phyloP scores from a whole-genome alignment of 2,888 invertebrate genomes.

The Caradrina kadenii region DNA sequence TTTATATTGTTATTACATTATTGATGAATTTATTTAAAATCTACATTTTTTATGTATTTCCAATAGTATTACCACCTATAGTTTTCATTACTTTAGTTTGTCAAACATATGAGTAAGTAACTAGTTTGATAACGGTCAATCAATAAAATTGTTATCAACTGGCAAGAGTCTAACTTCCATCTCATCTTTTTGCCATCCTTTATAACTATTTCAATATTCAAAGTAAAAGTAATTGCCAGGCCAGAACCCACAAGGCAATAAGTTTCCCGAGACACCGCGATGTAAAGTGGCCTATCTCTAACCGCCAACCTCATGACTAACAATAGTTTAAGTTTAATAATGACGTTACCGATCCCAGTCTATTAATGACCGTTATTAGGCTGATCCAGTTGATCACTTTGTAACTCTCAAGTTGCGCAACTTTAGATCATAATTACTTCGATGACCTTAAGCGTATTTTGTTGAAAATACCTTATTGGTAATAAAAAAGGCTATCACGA shows the following conservation, averaged over 20 bases:
- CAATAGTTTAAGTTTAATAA: constrained; percentile 38
- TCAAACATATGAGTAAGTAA: too few relatives aligned
- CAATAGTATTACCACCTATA: too few relatives aligned
- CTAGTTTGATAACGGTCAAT: too few relatives aligned
- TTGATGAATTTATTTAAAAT: too few relatives aligned
- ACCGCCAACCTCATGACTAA: constrained; percentile 4
- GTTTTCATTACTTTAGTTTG: too few relatives aligned
- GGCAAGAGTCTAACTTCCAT: too few relatives aligned
- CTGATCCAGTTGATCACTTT: constrained; percentile 34
- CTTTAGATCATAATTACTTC: constrained; percentile 36
- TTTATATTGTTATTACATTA: too few relatives aligned
- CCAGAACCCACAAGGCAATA: not conserved
- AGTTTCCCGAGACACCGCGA: constrained; percentile 7
- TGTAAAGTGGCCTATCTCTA: constrained; percentile 7
- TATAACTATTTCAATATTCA: not conserved
- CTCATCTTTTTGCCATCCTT: too few relatives aligned
- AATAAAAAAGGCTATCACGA: constrained; percentile 14
- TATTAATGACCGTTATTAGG: constrained; percentile 41
- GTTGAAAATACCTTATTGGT: constrained; percentile 15
- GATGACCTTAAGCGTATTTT: constrained; percentile 24
- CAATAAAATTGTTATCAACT: too few relatives aligned
- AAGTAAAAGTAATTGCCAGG: not conserved
- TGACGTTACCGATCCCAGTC: constrained; percentile 29
- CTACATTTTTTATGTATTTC: too few relatives aligned
- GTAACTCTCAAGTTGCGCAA: constrained; percentile 32